These are phyloP conservation scores for Diarsia brunnea DNA, from an alignment of 2,888 invertebrate species.

Conservation along the genomic window DNA sequence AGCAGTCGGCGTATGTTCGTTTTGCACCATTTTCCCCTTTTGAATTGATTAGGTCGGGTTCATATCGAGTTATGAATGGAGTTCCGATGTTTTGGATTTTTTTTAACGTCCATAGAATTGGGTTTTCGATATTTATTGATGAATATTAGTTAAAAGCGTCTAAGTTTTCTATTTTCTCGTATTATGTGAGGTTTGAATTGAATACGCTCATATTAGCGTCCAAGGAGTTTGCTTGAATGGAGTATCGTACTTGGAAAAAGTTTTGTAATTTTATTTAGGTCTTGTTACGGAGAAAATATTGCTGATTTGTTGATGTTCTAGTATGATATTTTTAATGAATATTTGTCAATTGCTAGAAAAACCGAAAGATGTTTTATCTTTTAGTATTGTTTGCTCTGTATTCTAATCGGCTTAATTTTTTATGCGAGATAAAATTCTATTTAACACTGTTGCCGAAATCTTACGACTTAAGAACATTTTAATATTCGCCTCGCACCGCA, in stretches of 20 bases:
- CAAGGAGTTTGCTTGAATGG: constrained; percentile 4
- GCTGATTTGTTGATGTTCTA: background rate
- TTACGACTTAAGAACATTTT: constrained; percentile 50
- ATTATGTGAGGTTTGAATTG: constrained; percentile 15
- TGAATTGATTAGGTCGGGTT: constrained; percentile 89
- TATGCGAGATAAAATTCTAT: constrained; percentile 40
- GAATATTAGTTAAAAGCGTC: constrained; percentile 65
- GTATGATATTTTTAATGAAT: background rate
- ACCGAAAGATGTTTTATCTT: background rate
- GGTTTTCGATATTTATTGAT: constrained; percentile 78
- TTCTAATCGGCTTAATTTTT: constrained; percentile 14
- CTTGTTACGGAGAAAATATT: background rate
- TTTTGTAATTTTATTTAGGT: background rate
- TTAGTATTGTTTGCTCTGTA: background rate
- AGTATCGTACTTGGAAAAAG: background rate
- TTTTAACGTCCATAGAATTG: constrained; percentile 68
- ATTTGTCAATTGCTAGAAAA: rapidly evolving
- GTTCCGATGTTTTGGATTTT: constrained; percentile 78
- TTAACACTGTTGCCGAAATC: constrained; percentile 11
- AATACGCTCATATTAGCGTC: constrained; percentile 29
- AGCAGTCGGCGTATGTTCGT: constrained; percentile 86
- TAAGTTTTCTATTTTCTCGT: constrained; percentile 21
- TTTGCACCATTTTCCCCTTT: constrained; percentile 87
- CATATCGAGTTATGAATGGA: constrained; percentile 87
- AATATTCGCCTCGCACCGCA: constrained; percentile 55